Percentiles rank a stretch among this genome's conserved stretches.
phyloP scores from a whole-genome alignment of 2,113 vertebrate genomes.

The Myotis brandtii region DNA sequence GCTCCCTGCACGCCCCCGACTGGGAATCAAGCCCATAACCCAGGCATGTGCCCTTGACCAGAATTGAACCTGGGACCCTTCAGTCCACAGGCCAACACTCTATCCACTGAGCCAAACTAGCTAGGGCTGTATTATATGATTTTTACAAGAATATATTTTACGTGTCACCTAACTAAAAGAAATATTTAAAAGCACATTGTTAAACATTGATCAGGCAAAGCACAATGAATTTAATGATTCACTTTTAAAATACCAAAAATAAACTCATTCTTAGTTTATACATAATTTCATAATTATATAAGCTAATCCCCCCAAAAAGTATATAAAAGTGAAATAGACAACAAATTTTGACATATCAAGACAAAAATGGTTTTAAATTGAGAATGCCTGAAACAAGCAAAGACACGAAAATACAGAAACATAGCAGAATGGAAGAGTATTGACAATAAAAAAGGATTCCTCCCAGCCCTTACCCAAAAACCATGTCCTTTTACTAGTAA shows the following conservation, averaged over 20 bases:
- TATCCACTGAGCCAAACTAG: too few relatives aligned
- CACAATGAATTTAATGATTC: background rate
- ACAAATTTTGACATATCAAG: background rate
- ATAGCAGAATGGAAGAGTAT: background rate
- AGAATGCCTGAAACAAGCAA: conserved; percentile 32
- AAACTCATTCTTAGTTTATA: background rate
- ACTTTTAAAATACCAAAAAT: conserved; percentile 21
- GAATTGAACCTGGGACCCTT: too few relatives aligned
- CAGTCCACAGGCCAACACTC: too few relatives aligned
- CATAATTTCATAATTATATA: background rate
- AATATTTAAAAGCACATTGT: conserved; percentile 14
- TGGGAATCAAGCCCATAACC: too few relatives aligned
- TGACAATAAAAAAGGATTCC: background rate
- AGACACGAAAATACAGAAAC: background rate
- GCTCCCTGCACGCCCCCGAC: too few relatives aligned
- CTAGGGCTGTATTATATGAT: background rate
- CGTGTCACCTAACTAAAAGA: conserved; percentile 24
- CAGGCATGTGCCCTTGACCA: too few relatives aligned
- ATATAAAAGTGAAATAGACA: conserved; percentile 30
- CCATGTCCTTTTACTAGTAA: background rate
- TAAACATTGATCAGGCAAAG: background rate
- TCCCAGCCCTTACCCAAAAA: background rate
- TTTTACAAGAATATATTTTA: background rate
- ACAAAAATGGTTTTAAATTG: background rate
- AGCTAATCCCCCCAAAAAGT: background rate